Conservation (phyloP, 2,113 vertebrate species). For the Climacteris rufus region DNA sequence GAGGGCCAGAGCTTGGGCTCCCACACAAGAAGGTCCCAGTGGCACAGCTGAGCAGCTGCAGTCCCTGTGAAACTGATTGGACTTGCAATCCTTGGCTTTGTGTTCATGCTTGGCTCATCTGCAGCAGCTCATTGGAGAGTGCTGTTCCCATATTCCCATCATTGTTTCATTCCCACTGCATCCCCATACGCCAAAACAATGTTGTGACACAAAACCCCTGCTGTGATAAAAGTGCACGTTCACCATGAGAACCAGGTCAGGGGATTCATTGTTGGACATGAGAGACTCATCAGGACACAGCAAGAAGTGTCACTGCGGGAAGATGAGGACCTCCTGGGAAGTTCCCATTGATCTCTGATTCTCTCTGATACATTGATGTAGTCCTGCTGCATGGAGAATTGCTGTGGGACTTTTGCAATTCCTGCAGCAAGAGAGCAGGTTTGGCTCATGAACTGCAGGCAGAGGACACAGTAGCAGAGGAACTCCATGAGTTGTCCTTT, state of each 20-base stretch:
- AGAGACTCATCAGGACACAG: not conserved
- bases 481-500: not conserved
- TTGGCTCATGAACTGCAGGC: not conserved
- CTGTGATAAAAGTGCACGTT: not conserved
- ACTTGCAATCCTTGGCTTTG: not conserved
- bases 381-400: not conserved
- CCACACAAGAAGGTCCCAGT: not conserved
- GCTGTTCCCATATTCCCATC: not conserved
- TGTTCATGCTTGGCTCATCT: not conserved
- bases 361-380: not conserved
- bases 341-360: not conserved
- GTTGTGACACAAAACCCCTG: not conserved
- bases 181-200: not conserved
- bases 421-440: not conserved
- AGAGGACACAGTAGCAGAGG: not conserved
- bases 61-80: not conserved
- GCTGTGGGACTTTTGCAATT: accelerated
- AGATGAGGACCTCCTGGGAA: not conserved
- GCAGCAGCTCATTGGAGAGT: not conserved
- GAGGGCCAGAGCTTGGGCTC: not conserved
- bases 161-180: not conserved
- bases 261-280: not conserved
- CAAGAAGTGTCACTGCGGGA: accelerated
- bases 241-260: not conserved
- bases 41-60: not conserved